A percentile compares a stretch with the other conserved stretches of the same genome.
Conservation (phyloP, 2,888 invertebrate genomes). For the Drosophila pullipes region DNA sequence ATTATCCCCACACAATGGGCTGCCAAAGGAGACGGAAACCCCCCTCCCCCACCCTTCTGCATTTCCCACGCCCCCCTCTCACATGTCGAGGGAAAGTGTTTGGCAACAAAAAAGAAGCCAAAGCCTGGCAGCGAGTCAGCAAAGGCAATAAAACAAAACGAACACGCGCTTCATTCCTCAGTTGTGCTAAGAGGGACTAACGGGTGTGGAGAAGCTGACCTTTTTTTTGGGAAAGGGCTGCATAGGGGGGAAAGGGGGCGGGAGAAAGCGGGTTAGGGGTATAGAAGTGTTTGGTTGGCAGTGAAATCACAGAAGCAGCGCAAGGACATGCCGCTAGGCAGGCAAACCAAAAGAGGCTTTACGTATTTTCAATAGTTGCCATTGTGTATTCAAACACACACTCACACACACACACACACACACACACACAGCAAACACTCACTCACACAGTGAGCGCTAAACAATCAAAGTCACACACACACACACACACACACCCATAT, state of each 20-base stretch:
- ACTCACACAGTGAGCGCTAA: slow-evolving; percentile 21
- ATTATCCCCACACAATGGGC: slow-evolving; percentile 76
- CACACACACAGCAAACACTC: slow-evolving; percentile 5
- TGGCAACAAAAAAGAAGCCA: slow-evolving; percentile 51
- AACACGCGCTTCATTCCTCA: slow-evolving; percentile 53
- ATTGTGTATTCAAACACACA: slow-evolving; percentile 61
- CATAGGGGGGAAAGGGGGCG: background rate
- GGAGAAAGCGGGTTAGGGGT: background rate
- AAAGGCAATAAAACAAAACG: slow-evolving; percentile 75
- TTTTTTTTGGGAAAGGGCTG: slow-evolving; percentile 17
- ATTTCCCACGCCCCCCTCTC: background rate
- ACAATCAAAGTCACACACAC: slow-evolving; percentile 50
- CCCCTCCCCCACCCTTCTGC: background rate
- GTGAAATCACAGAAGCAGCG: slow-evolving; percentile 76
- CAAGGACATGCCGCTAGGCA: slow-evolving; percentile 71
- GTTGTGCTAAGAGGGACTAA: slow-evolving; percentile 1
- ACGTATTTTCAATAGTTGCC: slow-evolving; percentile 77
- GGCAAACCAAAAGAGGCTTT: slow-evolving; percentile 69
- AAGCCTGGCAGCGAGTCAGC: slow-evolving; percentile 60
- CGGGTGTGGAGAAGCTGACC: slow-evolving; percentile 25
- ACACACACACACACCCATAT: slow-evolving; percentile 17
- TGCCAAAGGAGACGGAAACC: slow-evolving; percentile 37
- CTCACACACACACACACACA: slow-evolving; percentile 2
- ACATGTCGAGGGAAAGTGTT: slow-evolving; percentile 58
- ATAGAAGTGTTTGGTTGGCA: slow-evolving; percentile 26